Conservation (phyloP, 2,797 vertebrate species). For the Buceros bicornis region DNA sequence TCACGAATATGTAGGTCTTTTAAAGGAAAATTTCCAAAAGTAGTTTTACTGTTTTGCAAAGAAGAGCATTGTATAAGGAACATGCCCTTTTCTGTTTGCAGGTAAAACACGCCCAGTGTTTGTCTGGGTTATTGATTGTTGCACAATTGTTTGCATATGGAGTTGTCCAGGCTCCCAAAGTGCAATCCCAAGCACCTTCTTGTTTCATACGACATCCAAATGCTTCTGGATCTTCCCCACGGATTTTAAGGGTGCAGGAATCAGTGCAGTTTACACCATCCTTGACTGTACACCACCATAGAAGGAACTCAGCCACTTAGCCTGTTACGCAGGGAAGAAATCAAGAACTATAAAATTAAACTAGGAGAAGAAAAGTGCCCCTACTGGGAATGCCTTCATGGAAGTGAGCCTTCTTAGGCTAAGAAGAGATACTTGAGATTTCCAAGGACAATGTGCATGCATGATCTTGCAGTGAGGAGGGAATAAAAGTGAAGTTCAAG, state of each 20-base stretch:
- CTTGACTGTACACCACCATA: background rate
- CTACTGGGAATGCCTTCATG: background rate
- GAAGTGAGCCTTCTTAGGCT: background rate
- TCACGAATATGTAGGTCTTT: background rate
- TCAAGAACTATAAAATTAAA: background rate
- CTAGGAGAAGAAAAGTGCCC: background rate
- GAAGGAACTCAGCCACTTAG: background rate
- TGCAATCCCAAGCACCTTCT: background rate
- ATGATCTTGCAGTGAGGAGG: background rate
- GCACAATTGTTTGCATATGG: background rate
- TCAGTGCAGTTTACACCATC: background rate
- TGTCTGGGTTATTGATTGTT: background rate
- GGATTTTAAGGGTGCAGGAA: background rate
- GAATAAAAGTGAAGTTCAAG: background rate
- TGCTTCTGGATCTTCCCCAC: background rate
- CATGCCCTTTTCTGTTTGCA: background rate
- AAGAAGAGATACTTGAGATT: background rate
- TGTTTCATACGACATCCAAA: background rate
- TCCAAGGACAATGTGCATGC: background rate
- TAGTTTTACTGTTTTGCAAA: background rate
- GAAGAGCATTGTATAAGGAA: background rate
- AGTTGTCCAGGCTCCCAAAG: background rate
- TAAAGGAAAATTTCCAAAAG: background rate
- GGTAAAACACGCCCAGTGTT: background rate
- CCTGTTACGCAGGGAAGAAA: background rate